These are phyloP conservation scores for Turritopsis rubra DNA, from an alignment of 30 jellyfish, hydroid and myxozoan genomes.

Conservation along the genomic window DNA sequence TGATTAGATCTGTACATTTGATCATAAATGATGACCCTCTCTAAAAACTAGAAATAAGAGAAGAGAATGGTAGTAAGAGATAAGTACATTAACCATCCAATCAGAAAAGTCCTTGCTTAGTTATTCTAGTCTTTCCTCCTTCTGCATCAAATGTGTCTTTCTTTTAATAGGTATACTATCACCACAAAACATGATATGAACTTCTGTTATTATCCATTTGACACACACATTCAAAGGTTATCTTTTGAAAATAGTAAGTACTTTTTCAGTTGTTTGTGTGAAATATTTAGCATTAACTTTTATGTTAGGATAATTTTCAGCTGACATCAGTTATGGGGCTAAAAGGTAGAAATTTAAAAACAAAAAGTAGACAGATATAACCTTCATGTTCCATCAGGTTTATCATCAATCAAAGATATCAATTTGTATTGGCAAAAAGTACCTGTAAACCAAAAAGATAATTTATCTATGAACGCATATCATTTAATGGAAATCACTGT, in stretches of 20 bases:
- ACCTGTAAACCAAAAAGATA: neutral
- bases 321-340: no score
- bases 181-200: neutral
- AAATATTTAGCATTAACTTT: no score
- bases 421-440: neutral
- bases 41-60: no score
- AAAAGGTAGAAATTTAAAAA: no score
- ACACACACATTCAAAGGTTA: neutral
- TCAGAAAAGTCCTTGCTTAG: no score
- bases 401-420: neutral
- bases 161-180: neutral
- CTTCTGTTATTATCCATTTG: neutral
- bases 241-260: neutral
- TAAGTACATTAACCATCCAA: no score
- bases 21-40: no score
- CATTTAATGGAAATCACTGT: neutral
- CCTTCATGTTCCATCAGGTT: neutral
- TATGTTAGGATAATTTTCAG: no score
- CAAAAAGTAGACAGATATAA: no score
- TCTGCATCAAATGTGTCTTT: neutral
- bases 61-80: no score
- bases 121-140: no score
- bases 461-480: neutral
- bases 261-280: neutral
- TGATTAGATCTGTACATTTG: no score